Percentiles rank a stretch among this genome's conserved stretches.
These are phyloP conservation scores for Rhyacichthys aspro DNA, from an alignment of 2,797 vertebrate genomes.

Conservation along the genomic window DNA sequence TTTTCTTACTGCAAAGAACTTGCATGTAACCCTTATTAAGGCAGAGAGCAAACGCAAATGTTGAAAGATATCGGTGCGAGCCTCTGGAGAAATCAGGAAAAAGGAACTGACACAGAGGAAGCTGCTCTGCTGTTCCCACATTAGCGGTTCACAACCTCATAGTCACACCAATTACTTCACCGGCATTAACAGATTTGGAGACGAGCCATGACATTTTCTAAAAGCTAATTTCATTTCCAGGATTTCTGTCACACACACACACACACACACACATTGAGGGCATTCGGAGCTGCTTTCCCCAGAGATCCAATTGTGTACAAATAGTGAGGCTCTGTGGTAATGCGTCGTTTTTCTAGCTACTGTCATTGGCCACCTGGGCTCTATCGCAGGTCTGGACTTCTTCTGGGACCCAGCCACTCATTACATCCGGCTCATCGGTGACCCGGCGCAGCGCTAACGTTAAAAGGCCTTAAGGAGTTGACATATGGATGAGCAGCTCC, in stretches of 20 bases:
- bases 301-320: constrained; percentile 61
- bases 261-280: constrained; percentile 29
- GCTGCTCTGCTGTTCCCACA: too few species aligned
- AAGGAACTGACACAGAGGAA: too few species aligned
- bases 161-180: too few species aligned
- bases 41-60: too few species aligned
- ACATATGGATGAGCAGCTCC: constrained; percentile 30
- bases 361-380: constrained; percentile 56
- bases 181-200: not conserved
- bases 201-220: constrained; percentile 28
- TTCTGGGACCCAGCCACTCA: constrained; percentile 44
- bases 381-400: constrained; percentile 39
- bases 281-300: constrained; percentile 39
- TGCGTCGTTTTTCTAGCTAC: constrained; percentile 42
- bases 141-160: too few species aligned
- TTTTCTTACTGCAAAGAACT: not conserved
- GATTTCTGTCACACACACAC: constrained; percentile 11
- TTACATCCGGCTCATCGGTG: too few species aligned
- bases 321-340: constrained; percentile 42
- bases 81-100: constrained; percentile 1
- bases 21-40: too few species aligned
- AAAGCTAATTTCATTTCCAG: constrained; percentile 21
- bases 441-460: too few species aligned
- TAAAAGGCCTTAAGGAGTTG: too few species aligned
- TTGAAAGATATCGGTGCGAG: not conserved